Evolutionary conservation across 2,888 invertebrate species (phyloP).

Genomic region (Andrena minutula): DNA sequence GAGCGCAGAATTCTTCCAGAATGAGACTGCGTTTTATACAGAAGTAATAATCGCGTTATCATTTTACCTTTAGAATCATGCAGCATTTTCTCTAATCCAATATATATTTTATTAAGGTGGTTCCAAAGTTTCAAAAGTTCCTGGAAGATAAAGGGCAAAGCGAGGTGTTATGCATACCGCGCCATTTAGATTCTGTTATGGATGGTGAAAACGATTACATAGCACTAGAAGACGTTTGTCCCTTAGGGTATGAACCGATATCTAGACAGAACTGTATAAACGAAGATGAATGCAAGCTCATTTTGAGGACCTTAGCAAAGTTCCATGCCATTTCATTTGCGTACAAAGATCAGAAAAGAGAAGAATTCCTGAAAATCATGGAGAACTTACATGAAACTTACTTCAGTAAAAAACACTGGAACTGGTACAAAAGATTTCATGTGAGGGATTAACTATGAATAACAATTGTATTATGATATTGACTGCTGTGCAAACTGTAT

Average conservation of each 20-base stretch:
- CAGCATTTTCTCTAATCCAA: not conserved
- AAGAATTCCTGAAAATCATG: conserved; percentile 79
- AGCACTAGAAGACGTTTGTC: conserved; percentile 83
- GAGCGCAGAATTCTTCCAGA: conserved; percentile 89
- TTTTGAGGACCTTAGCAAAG: conserved; percentile 83
- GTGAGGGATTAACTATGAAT: conserved; percentile 70
- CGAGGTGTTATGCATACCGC: conserved; percentile 74
- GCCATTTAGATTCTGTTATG: conserved; percentile 79
- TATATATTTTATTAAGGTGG: conserved; percentile 70
- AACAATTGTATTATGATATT: not conserved
- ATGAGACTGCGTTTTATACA: conserved; percentile 89
- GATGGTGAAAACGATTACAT: conserved; percentile 85
- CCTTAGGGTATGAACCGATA: conserved; percentile 79
- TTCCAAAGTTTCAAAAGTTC: conserved; percentile 78
- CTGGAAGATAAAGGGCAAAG: conserved; percentile 70
- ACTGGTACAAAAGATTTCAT: conserved; percentile 80
- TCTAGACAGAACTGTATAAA: conserved; percentile 79
- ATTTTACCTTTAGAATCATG: not conserved
- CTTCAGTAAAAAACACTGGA: conserved; percentile 72
- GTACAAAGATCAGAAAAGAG: conserved; percentile 82
- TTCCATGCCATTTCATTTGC: conserved; percentile 86
- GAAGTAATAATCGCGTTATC: conserved; percentile 67
- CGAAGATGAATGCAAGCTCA: conserved; percentile 77
- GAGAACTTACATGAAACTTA: conserved; percentile 79
- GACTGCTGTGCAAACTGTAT: not conserved